Conservation (phyloP, 2,113 vertebrate species). For the Crotalus helleri region DNA sequence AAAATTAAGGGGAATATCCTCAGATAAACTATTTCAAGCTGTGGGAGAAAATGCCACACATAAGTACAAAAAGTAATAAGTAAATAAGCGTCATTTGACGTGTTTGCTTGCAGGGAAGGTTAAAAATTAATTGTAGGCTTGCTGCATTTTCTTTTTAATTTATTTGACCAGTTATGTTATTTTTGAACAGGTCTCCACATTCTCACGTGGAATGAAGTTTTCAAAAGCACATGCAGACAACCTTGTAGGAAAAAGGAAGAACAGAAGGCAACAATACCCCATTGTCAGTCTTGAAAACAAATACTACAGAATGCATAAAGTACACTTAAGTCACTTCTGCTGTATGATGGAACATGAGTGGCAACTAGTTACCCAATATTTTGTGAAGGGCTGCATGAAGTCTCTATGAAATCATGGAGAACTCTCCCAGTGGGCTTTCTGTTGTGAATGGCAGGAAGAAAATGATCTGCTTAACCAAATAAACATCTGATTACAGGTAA, state of each 20-base stretch:
- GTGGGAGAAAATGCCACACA: not conserved
- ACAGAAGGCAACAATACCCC: not conserved
- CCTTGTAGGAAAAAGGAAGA: not conserved
- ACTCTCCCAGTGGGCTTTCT: not conserved
- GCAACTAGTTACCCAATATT: not conserved
- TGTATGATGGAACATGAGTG: not conserved
- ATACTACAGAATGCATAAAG: not conserved
- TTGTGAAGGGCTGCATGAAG: not conserved
- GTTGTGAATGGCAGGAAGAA: not conserved
- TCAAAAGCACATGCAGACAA: rapidly evolving
- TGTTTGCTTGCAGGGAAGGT: not conserved
- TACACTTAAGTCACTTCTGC: not conserved
- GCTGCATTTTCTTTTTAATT: not conserved
- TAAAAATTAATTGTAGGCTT: not conserved
- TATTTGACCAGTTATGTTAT: not conserved
- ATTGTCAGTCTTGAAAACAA: not conserved
- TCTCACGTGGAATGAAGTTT: not conserved
- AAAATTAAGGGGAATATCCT: not conserved
- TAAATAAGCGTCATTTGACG: not conserved
- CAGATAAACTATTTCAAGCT: not conserved
- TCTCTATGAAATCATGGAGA: not conserved
- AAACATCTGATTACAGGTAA: not conserved
- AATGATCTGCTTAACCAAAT: not conserved
- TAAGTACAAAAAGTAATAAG: not conserved
- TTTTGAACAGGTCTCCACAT: rapidly evolving